Percentiles rank a stretch among this genome's conserved stretches.
These are phyloP conservation scores for Eurytemora carolleeae DNA, from an alignment of 1,140 invertebrate genomes.

Conservation along the genomic window DNA sequence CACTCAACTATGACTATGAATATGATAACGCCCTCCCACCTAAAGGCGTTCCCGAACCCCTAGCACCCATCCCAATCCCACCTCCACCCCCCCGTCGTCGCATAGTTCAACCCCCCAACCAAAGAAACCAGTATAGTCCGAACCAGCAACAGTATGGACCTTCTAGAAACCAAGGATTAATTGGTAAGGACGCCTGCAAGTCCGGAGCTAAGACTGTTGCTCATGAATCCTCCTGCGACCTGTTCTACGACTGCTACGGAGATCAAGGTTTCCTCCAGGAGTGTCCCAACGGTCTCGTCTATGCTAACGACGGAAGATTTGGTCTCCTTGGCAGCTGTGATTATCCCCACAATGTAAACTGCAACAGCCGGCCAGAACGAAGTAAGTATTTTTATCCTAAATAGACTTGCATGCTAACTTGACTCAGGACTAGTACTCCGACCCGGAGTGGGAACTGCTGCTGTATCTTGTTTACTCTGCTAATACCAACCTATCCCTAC, in stretches of 20 bases:
- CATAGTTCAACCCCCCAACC: neutral
- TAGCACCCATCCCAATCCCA: neutral
- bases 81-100: neutral
- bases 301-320: constrained; percentile 21
- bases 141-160: neutral
- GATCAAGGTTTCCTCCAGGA: constrained; percentile 23
- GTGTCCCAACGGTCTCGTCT: constrained; percentile 30
- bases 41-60: neutral
- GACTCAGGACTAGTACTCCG: neutral
- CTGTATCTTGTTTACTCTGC: too few relatives aligned
- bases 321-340: constrained; percentile 25
- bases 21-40: neutral
- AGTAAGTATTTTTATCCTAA: constrained; percentile 22
- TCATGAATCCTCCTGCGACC: constrained; percentile 28
- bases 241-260: constrained; percentile 26
- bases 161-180: neutral
- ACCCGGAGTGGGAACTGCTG: neutral
- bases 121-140: neutral
- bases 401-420: constrained; percentile 8
- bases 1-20: neutral
- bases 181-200: neutral
- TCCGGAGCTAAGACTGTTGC: constrained; percentile 3
- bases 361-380: constrained; percentile 22
- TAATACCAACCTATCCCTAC: too few relatives aligned
- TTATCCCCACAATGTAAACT: constrained; percentile 29